Base-by-base conservation (phyloP, 2,797 vertebrate species). In the Etheostoma perlongum region DNA sequence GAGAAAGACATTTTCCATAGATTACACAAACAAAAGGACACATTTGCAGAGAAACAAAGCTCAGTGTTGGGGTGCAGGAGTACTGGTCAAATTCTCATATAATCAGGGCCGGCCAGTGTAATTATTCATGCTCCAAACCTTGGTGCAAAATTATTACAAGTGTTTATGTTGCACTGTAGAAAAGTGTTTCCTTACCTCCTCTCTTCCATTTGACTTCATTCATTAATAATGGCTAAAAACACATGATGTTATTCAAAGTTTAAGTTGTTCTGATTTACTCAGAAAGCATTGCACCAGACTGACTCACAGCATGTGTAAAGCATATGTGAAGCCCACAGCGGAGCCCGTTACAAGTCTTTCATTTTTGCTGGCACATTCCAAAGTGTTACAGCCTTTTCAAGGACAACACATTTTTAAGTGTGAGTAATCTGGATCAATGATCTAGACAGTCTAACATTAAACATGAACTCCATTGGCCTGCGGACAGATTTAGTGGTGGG, bases 11-110 rank as follows among this genome's bases (percentile, higher is more conserved):
- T 81, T 72, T 79, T 79, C 44, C 68, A 46, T 74, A 42, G 73
- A 81, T 68, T 72, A 67, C 27, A 72, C 76, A 80, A 76, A 87
- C 82, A 86, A 86, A 77, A 60, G 61, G 65, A 79, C 78, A 85
- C 79, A 76, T 86, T 84, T 80, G 53, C 58, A 66, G 70, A 48
- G 67, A 72, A 68, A 83, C 61, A 76, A 78, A 72, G 73, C 77
- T 49, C 27, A 18, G 54, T 21, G 23, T 10, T 60, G 68, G 52
- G 58, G 30, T 27, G 42, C 49, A 47, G 69, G 66, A 53, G 51
- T n/a, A 27, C 48, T 30, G 48, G 70, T 69, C 57, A 55, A 21
- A 72, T 46, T 53, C 36, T 57, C 23, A 57, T 10, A 69, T 67
- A 49, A 79, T 15, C 61, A 33, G 69, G 76, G 61, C 6, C 46